Base-by-base conservation (phyloP, 2,888 invertebrate species). In the Osmoderma eremita region DNA sequence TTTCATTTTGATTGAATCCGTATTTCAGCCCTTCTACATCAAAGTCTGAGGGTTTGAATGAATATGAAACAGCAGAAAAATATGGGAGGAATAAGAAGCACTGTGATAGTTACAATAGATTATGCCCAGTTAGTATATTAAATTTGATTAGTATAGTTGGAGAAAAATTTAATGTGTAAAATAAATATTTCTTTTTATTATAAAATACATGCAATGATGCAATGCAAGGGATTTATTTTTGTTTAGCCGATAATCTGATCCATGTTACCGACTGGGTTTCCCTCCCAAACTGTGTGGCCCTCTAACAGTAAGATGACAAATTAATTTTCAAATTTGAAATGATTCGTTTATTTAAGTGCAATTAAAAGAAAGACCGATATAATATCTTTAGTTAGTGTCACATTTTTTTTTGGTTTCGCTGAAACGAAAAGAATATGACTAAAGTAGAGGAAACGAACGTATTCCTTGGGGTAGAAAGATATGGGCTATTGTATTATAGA, bases 21-120 rank as follows among this genome's bases (percentile, higher is more conserved):
- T n/a, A 71, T 83, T 82, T 18, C 81, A 89, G 89, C n/a, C 89
- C 88, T 41, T 87, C 88, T 62, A 82, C 86, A 17, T 88, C 89
- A 12, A 81, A 82, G 67, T 41, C 51, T 77, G 86, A 88, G 69
- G 81, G 84, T 63, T 75, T 88, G 67, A 83, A 85, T 15, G 84
- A 85, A 65, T 84, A 85, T 73, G 84, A 87, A 74, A 50, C 64
- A 1, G 89, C 89, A 8, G 88, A 88, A 78, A 82, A 83, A 68
- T 78, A 79, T 66, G 88, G 88, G 15, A 74, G 83, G 61, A 13
- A 30, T 12, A 82, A 83, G 63, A 78, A 82, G 0, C 75, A 81
- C 51, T 88, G 88, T 74, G 74, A 74, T 42, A 73, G 80, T 67
- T 88, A 87, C 75, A 69, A 75, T 15, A 71, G 79, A 22, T 67